These are phyloP conservation scores for Pitangus sulphuratus DNA, from an alignment of 2,797 vertebrate genomes.

Conservation along the genomic window DNA sequence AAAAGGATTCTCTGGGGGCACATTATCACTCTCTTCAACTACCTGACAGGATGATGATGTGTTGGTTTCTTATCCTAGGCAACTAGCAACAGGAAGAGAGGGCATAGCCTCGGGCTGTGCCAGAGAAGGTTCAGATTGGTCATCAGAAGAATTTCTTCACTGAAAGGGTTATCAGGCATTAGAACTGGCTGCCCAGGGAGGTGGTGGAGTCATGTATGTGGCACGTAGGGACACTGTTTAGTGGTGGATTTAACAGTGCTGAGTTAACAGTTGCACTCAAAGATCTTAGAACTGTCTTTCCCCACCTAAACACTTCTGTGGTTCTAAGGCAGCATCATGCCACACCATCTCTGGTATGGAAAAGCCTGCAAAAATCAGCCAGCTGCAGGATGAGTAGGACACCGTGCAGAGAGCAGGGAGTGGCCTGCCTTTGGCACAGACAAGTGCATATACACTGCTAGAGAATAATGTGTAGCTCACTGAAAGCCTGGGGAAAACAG, in stretches of 20 bases:
- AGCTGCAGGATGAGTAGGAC: neutral
- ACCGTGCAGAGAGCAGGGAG: neutral
- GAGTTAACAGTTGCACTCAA: neutral
- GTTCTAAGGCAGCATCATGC: neutral
- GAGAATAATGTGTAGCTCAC: neutral
- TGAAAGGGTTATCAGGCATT: neutral
- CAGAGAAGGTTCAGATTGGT: neutral
- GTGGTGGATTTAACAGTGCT: neutral
- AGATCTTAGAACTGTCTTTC: neutral
- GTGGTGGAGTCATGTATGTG: neutral
- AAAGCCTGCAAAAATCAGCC: neutral
- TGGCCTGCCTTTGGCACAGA: neutral
- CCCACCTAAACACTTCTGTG: neutral
- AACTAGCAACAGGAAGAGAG: neutral
- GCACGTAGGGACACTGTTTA: neutral
- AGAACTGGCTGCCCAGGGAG: neutral
- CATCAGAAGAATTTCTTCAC: neutral
- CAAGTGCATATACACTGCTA: neutral
- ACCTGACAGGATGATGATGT: neutral
- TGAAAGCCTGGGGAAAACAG: neutral
- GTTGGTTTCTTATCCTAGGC: neutral
- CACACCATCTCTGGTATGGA: neutral
- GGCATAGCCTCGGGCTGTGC: neutral
- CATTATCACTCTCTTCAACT: fast-evolving
- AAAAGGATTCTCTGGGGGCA: neutral